These are phyloP conservation scores for Yponomeuta plumbellus DNA, from an alignment of 2,888 invertebrate species.

Conservation along the genomic window DNA sequence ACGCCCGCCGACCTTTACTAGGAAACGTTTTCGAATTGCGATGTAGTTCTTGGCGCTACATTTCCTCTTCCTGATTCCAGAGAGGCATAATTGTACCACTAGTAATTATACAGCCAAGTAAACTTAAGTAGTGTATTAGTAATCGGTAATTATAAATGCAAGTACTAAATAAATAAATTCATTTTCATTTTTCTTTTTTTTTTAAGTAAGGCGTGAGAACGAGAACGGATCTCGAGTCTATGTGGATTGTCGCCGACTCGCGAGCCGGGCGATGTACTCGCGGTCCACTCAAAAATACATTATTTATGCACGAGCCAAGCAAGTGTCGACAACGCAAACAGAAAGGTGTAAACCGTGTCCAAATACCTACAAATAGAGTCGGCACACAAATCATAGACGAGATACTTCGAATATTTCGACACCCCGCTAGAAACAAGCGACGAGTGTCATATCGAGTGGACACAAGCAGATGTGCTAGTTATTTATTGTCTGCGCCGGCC, in stretches of 20 bases:
- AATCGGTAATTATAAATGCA: background rate
- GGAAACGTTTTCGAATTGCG: background rate
- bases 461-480: background rate
- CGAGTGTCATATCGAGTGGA: slow-evolving; percentile 5
- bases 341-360: slow-evolving; percentile 11
- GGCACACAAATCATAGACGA: slow-evolving; percentile 8
- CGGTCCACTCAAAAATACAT: background rate
- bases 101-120: background rate
- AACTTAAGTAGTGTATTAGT: background rate
- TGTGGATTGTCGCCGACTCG: background rate
- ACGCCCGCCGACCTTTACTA: background rate
- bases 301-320: background rate
- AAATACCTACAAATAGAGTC: slow-evolving; percentile 3
- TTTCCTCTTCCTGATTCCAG: background rate
- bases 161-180: too few species aligned
- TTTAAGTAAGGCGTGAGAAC: slow-evolving; percentile 2
- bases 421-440: background rate
- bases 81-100: background rate
- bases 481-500: background rate
- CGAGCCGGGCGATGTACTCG: background rate
- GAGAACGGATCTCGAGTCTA: background rate
- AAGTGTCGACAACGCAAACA: background rate
- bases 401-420: slow-evolving; percentile 11
- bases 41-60: background rate
- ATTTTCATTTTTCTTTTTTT: too few species aligned